Base-by-base conservation (phyloP, 1,140 invertebrate species). In the Stegodyphus mimosarum region DNA sequence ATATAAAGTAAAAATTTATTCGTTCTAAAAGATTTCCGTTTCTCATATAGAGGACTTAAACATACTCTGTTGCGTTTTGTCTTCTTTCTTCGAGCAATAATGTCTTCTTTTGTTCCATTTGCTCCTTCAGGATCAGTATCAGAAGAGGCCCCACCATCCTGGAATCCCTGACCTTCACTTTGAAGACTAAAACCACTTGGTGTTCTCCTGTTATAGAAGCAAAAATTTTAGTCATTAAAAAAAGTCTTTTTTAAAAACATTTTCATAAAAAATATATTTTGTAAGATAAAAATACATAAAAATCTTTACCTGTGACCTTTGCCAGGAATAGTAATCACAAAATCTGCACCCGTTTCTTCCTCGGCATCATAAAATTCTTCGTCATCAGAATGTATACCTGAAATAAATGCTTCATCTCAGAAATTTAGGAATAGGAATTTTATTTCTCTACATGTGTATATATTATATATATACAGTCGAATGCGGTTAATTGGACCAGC, bases 291-390 rank as follows among this genome's bases (percentile, higher is more conserved):
- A 10, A 15, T 10, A 60, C 55, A 60, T 10, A 10, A 60, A 15
- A 60, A 60, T 60, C 15, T 60, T 10, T 86, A 90, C 90, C 89
- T 89, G 88, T 85, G 90, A 88, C 79, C 88, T 89, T 87, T 89
- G 33, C 85, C 87, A 18, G 90, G 90, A 77, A 92, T 90, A 69
- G 91, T 89, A 6, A 92, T 89, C 52, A 91, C 88, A 88, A 92
- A 92, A 77, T 92, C 91, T 66, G 90, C 89, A 51, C 90, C 88
- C 11, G 89, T 89, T 51, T 91, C 89, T 83, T 92, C 92, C 84
- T 92, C 88, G 5, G 97, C 97, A 92, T 98, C 97, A 90, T 96
- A 97, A 91, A 98, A 99, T 88, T 97, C 96, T 86, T 98, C 97
- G 77, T 98, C 97, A 89, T 98, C 96, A 17, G 88, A 87, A 85